These are phyloP conservation scores for Aricia agestis DNA, from an alignment of 1,140 invertebrate genomes.

Conservation along the genomic window DNA sequence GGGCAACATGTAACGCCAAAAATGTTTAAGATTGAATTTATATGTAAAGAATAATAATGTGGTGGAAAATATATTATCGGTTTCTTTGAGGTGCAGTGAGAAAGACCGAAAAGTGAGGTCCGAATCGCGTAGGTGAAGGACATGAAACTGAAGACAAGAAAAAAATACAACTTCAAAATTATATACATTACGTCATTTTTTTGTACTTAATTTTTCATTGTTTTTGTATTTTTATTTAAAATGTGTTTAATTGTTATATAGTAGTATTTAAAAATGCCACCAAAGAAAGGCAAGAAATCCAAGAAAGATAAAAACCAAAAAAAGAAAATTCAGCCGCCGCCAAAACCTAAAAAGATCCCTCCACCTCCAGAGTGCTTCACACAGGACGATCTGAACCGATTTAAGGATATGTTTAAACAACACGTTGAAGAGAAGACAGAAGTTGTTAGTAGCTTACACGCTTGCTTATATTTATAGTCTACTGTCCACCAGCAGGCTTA, in stretches of 20 bases:
- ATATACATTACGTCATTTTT: not conserved
- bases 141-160: too few species aligned
- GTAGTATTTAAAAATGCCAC: slow-evolving; percentile 25
- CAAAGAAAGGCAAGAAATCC: slow-evolving; percentile 41
- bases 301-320: slow-evolving; percentile 34
- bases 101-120: too few species aligned
- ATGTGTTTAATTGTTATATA: not conserved
- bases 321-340: slow-evolving; percentile 35
- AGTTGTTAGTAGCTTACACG: slow-evolving; percentile 39
- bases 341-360: slow-evolving; percentile 60
- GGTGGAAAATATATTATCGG: too few species aligned
- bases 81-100: too few species aligned
- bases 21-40: too few species aligned
- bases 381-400: slow-evolving; percentile 49
- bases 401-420: slow-evolving; percentile 57
- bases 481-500: too few species aligned
- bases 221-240: not conserved
- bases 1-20: too few species aligned
- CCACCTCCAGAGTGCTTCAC: slow-evolving; percentile 59
- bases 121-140: too few species aligned
- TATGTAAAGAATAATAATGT: too few species aligned
- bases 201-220: not conserved
- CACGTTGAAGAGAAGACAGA: slow-evolving; percentile 63
- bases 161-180: too few species aligned
- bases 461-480: too few species aligned